phyloP scores from a whole-genome alignment of 2,797 vertebrate species.

The Galaxias olidus region DNA sequence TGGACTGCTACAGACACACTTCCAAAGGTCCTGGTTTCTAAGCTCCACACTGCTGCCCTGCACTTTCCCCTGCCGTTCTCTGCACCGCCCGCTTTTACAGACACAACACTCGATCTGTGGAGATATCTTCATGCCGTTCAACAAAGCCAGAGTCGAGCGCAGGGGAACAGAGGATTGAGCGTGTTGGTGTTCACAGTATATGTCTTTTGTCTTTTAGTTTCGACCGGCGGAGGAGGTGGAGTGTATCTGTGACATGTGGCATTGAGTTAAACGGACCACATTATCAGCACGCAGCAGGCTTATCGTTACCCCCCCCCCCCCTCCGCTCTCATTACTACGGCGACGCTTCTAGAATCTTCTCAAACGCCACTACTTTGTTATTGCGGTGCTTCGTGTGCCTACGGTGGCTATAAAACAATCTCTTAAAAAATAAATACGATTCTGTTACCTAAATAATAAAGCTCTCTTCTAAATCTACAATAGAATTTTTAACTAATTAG shows the following conservation, averaged over 20 bases:
- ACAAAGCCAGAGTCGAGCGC: background rate
- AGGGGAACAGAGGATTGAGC: no score
- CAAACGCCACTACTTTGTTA: slow-evolving; percentile 32
- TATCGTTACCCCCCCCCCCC: no score
- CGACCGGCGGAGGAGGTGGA: no score
- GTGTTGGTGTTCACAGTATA: no score
- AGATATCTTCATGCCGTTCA: background rate
- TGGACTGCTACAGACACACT: slow-evolving; percentile 44
- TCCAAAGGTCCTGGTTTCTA: slow-evolving; percentile 10
- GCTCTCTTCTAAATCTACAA: no score
- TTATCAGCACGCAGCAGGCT: no score
- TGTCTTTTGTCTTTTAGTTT: no score
- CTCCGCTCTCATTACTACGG: no score
- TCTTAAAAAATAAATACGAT: slow-evolving; percentile 75
- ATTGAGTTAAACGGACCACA: no score
- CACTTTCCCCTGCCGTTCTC: background rate
- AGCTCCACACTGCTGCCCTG: background rate
- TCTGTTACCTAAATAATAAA: slow-evolving; percentile 63
- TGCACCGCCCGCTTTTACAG: background rate
- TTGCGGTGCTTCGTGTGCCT: slow-evolving; percentile 43
- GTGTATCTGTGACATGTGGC: no score
- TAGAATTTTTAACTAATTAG: slow-evolving; percentile 44
- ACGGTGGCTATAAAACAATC: slow-evolving; percentile 52
- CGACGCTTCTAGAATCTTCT: slow-evolving; percentile 27
- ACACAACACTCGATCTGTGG: background rate